Evolutionary conservation across 2,888 invertebrate genomes (phyloP).

Genomic region (Megamerina dolium): DNA sequence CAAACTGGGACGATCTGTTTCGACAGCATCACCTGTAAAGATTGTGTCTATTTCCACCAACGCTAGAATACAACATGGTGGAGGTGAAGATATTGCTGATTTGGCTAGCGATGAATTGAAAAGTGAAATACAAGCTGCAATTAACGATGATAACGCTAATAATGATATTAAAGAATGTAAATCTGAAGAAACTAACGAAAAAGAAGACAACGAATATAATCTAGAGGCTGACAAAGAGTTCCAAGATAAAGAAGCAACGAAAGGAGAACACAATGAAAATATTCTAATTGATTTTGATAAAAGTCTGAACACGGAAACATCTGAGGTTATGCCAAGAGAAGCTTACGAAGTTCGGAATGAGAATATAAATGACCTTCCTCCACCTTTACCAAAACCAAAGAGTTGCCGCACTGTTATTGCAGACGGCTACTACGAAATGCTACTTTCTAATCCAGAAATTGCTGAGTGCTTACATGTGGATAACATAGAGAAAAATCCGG

Average conservation of each 20-base stretch:
- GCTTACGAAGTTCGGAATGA: slow-evolving; percentile 9
- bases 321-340: slow-evolving; percentile 7
- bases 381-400: slow-evolving; percentile 52
- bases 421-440: slow-evolving; percentile 73
- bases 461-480: slow-evolving; percentile 74
- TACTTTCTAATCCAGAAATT: slow-evolving; percentile 73
- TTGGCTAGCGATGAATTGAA: slow-evolving; percentile 43
- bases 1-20: slow-evolving; percentile 35
- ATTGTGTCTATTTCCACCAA: slow-evolving; percentile 20
- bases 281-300: slow-evolving; percentile 35
- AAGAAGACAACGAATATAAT: slow-evolving; percentile 29
- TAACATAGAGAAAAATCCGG: slow-evolving; percentile 79
- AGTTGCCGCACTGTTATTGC: slow-evolving; percentile 62
- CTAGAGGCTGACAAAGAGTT: slow-evolving; percentile 29
- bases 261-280: slow-evolving; percentile 20
- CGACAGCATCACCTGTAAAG: slow-evolving; percentile 53
- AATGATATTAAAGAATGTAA: slow-evolving; percentile 10
- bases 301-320: slow-evolving; percentile 3
- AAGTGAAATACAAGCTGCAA: slow-evolving; percentile 44
- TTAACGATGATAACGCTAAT: slow-evolving; percentile 38
- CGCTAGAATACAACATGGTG: slow-evolving; percentile 44
- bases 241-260: slow-evolving; percentile 14
- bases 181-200: slow-evolving; percentile 18
- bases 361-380: slow-evolving; percentile 38
- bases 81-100: slow-evolving; percentile 49